Conservation (phyloP, 2,888 invertebrate species). For the Phortica okadai region DNA sequence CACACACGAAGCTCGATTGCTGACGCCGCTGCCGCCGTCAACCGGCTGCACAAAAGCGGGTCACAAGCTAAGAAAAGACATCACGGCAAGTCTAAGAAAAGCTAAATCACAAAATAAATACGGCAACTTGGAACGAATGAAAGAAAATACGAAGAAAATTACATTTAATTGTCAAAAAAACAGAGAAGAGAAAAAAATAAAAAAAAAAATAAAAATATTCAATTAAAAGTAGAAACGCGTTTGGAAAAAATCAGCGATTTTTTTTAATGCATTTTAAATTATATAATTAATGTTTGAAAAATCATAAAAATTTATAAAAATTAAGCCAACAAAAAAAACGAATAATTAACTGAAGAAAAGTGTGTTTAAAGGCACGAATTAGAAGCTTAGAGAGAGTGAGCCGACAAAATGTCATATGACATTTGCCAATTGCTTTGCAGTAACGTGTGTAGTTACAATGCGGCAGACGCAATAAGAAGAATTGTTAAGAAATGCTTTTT, state of each 20-base stretch:
- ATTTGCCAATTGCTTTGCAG: not conserved
- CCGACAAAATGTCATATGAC: not conserved
- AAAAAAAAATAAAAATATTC: slow-evolving; percentile 32
- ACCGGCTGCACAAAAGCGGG: slow-evolving; percentile 4
- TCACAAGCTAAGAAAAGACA: slow-evolving; percentile 19
- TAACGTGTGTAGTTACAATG: not conserved
- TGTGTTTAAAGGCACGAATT: not conserved
- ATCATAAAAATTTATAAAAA: slow-evolving; percentile 22
- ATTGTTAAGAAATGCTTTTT: slow-evolving; percentile 8
- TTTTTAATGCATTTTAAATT: slow-evolving; percentile 46
- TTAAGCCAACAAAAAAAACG: slow-evolving; percentile 14
- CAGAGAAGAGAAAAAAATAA: slow-evolving; percentile 39
- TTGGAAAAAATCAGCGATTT: not conserved
- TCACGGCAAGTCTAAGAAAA: not conserved
- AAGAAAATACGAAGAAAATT: slow-evolving; percentile 50
- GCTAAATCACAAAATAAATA: slow-evolving; percentile 35
- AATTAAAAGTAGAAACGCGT: slow-evolving; percentile 24
- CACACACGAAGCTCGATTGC: not conserved
- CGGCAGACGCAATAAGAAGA: not conserved
- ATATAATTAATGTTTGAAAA: slow-evolving; percentile 37
- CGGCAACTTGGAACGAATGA: slow-evolving; percentile 45
- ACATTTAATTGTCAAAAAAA: slow-evolving; percentile 56
- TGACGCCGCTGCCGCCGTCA: not conserved
- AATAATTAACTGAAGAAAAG: not conserved
- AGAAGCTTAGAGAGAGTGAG: not conserved